Evolutionary conservation across 2,113 vertebrate species (phyloP).

Genomic region (Siniperca knerii): DNA sequence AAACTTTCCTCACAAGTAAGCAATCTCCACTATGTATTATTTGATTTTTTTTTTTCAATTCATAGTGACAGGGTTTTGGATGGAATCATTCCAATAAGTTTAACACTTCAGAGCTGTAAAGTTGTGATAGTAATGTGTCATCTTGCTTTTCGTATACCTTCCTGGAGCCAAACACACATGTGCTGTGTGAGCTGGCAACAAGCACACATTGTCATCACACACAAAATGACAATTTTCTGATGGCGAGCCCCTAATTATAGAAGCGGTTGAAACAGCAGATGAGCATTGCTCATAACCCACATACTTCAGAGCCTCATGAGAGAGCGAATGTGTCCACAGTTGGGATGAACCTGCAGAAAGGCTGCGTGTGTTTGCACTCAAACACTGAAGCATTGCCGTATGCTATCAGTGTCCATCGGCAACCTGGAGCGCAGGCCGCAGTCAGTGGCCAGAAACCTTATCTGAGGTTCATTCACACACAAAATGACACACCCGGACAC

Average conservation of each 20-base stretch:
- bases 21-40: neutral
- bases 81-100: neutral
- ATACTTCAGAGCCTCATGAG: constrained; percentile 27
- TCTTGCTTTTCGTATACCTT: neutral
- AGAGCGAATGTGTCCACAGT: constrained; percentile 19
- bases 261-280: constrained; percentile 36
- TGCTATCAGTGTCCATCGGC: constrained; percentile 28
- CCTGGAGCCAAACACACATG: neutral
- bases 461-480: constrained; percentile 13
- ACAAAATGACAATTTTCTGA: constrained; percentile 30
- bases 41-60: too few relatives aligned
- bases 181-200: neutral
- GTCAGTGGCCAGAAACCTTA: constrained; percentile 19
- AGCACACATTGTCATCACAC: neutral
- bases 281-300: constrained; percentile 22
- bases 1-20: neutral
- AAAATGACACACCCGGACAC: neutral
- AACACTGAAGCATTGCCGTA: constrained; percentile 32
- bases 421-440: constrained; percentile 10
- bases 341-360: constrained; percentile 37
- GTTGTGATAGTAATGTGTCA: neutral
- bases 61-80: neutral
- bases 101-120: neutral
- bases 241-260: constrained; percentile 48
- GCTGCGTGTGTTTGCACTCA: constrained; percentile 32